Evolutionary conservation across 2,888 invertebrate species (phyloP).

Genomic region (Pediacus dermestoides): DNA sequence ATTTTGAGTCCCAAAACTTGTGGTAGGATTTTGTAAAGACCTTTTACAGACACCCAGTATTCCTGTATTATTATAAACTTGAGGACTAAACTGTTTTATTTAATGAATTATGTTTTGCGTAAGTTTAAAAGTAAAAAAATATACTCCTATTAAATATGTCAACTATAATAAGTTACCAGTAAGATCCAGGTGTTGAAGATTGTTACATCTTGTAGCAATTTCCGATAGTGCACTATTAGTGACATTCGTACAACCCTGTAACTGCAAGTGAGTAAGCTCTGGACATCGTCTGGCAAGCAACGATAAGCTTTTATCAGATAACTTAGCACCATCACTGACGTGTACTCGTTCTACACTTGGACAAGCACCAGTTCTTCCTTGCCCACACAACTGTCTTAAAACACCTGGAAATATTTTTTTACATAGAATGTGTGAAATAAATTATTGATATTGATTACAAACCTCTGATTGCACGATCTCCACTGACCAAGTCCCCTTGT

Average conservation of each 20-base stretch:
- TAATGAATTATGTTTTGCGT: too few relatives aligned
- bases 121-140: too few relatives aligned
- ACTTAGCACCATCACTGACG: slow-evolving; percentile 64
- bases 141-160: too few relatives aligned
- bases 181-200: slow-evolving; percentile 79
- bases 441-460: too few relatives aligned
- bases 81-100: too few relatives aligned
- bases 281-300: slow-evolving; percentile 75
- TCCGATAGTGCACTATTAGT: slow-evolving; percentile 77
- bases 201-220: slow-evolving; percentile 72
- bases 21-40: too few relatives aligned
- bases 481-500: slow-evolving; percentile 58
- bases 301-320: slow-evolving; percentile 75
- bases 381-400: slow-evolving; percentile 62
- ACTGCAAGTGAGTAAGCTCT: slow-evolving; percentile 74
- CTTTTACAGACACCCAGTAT: too few relatives aligned
- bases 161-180: slow-evolving; percentile 72
- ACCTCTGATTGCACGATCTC: slow-evolving; percentile 64
- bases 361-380: slow-evolving; percentile 64
- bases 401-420: too few relatives aligned
- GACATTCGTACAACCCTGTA: slow-evolving; percentile 70
- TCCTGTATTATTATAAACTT: too few relatives aligned
- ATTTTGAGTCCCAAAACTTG: too few relatives aligned
- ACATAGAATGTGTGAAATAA: too few relatives aligned
- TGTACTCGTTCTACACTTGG: slow-evolving; percentile 65